Conservation (phyloP, 1,140 invertebrate genomes). For the Calephelis nemesis region DNA sequence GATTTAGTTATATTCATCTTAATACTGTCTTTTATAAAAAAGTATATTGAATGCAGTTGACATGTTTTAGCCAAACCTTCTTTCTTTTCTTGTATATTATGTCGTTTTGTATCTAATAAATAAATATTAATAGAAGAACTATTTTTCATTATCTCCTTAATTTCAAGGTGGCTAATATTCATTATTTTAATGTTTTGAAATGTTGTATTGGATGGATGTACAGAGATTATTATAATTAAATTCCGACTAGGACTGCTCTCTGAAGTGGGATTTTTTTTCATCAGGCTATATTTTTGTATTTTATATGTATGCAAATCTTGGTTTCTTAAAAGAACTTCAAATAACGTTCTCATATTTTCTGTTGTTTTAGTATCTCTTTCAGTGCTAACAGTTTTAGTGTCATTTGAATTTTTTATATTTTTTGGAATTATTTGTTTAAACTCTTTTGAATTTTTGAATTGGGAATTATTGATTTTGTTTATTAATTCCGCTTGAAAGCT, state of each 20-base stretch:
- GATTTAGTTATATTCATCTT: conserved; percentile 44
- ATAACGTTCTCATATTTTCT: conserved; percentile 35
- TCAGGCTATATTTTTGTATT: conserved; percentile 47
- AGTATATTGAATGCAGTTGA: conserved; percentile 52
- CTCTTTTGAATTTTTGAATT: conserved; percentile 7
- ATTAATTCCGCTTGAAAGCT: conserved; percentile 35
- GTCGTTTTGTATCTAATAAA: conserved; percentile 46
- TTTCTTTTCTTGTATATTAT: conserved; percentile 29
- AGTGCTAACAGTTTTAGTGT: neutral
- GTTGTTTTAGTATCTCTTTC: conserved; percentile 16
- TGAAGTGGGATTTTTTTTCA: conserved; percentile 25
- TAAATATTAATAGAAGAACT: conserved; percentile 51
- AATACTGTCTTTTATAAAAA: conserved; percentile 43
- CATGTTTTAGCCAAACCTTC: conserved; percentile 37
- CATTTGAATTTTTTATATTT: conserved; percentile 21
- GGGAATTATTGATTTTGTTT: conserved; percentile 15
- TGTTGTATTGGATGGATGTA: conserved; percentile 33
- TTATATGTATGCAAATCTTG: conserved; percentile 45
- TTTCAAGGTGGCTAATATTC: conserved; percentile 32
- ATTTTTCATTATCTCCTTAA: conserved; percentile 38
- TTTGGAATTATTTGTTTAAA: conserved; percentile 29
- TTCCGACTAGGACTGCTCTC: conserved; percentile 29
- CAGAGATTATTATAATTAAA: conserved; percentile 56
- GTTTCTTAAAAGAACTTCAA: conserved; percentile 41
- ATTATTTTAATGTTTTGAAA: conserved; percentile 7